Conservation (phyloP, 2,888 invertebrate genomes). For the Perizoma flavofasciatum region DNA sequence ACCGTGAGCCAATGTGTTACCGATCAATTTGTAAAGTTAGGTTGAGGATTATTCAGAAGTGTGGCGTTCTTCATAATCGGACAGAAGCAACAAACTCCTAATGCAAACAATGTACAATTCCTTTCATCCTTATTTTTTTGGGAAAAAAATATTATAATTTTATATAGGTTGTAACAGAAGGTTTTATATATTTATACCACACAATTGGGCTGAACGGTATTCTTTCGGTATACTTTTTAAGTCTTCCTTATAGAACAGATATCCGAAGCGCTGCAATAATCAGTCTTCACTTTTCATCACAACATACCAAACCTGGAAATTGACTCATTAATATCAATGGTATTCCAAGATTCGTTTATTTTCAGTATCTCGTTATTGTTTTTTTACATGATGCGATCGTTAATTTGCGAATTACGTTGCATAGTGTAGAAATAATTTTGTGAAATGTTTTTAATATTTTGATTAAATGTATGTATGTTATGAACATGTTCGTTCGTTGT, state of each 20-base stretch:
- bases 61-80: conserved; percentile 29
- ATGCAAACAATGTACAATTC: conserved; percentile 22
- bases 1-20: conserved; percentile 25
- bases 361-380: conserved; percentile 29
- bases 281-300: neutral
- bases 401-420: neutral
- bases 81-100: conserved; percentile 17
- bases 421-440: neutral
- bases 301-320: conserved; percentile 23
- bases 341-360: conserved; percentile 26
- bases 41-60: conserved; percentile 18
- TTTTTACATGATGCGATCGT: conserved; percentile 23
- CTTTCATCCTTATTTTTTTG: neutral
- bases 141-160: neutral
- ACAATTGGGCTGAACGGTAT: no score
- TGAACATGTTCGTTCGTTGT: no score
- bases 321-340: conserved; percentile 32
- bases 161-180: no score
- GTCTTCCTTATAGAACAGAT: no score
- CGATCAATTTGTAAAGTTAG: conserved; percentile 16
- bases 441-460: neutral
- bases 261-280: no score
- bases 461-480: neutral
- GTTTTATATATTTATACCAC: no score
- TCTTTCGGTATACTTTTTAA: no score